Percentiles rank a stretch among this genome's conserved stretches.
These are phyloP conservation scores for Patiria miniata DNA, from an alignment of 35 echinoderm and acorn worm genomes.

Conservation along the genomic window DNA sequence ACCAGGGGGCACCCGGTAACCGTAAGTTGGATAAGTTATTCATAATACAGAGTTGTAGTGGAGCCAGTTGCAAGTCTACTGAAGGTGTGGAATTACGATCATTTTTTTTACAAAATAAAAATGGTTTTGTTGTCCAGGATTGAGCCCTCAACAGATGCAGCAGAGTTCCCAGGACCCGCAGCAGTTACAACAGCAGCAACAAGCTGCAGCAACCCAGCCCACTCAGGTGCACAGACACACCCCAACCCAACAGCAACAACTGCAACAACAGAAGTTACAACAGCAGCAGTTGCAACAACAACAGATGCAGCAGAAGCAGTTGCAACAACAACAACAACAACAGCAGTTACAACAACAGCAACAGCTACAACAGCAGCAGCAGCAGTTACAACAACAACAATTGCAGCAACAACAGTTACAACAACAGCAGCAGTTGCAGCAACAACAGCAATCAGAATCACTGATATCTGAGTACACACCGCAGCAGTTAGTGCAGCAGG, in stretches of 20 bases:
- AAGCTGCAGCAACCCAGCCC: constrained; percentile 66
- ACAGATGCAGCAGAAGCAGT: constrained; percentile 60
- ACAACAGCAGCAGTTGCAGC: constrained; percentile 31
- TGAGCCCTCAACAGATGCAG: constrained; percentile 79
- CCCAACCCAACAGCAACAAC: constrained; percentile 45
- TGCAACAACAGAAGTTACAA: constrained; percentile 63
- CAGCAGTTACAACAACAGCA: constrained; percentile 44
- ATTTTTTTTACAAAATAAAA: too few relatives aligned
- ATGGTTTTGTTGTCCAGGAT: constrained; percentile 40
- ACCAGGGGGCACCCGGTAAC: constrained; percentile 17
- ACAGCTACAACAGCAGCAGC: constrained; percentile 53
- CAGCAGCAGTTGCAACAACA: constrained; percentile 70
- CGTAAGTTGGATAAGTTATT: constrained; percentile 14
- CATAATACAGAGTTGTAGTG: background rate
- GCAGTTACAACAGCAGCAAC: constrained; percentile 79
- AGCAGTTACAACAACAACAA: constrained; percentile 52
- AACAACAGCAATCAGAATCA: constrained; percentile 34
- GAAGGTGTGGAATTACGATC: too few relatives aligned
- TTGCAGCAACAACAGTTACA: constrained; percentile 70
- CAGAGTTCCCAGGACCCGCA: constrained; percentile 59
- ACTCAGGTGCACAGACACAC: constrained; percentile 35
- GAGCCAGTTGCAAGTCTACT: too few relatives aligned
- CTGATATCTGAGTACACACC: constrained; percentile 39
- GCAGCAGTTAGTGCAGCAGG: constrained; percentile 45
- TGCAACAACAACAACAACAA: constrained; percentile 50